Conservation (phyloP, 2,113 vertebrate genomes). For the Otolemur garnettii region DNA sequence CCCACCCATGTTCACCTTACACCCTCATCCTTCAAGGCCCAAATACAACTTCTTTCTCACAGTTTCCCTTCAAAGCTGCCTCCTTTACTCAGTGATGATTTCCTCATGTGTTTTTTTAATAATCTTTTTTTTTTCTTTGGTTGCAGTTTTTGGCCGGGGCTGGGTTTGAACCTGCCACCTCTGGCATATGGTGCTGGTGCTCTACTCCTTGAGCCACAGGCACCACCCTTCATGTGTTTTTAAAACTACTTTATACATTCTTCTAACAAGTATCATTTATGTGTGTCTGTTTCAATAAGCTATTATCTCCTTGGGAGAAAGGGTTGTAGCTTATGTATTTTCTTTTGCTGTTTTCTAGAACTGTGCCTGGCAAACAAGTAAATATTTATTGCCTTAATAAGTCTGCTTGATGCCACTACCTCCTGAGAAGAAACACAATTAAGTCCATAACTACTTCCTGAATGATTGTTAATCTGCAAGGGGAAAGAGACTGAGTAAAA, state of each 20-base stretch:
- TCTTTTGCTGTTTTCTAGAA: constrained; percentile 35
- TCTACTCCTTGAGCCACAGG: too few relatives aligned
- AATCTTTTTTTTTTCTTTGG: too few relatives aligned
- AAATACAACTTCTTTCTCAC: neutral
- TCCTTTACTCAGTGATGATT: neutral
- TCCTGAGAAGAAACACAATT: constrained; percentile 2
- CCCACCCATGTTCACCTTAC: neutral
- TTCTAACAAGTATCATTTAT: neutral
- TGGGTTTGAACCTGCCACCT: too few relatives aligned
- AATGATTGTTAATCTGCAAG: neutral
- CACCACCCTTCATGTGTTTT: neutral
- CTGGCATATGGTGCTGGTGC: too few relatives aligned
- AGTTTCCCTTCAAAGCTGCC: neutral
- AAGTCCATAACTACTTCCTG: constrained; percentile 17
- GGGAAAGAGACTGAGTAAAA: neutral
- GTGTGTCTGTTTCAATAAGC: neutral
- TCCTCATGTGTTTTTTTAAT: neutral
- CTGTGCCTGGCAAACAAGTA: neutral
- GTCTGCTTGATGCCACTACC: neutral
- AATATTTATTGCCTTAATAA: neutral
- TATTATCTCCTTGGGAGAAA: neutral
- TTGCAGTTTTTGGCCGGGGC: too few relatives aligned
- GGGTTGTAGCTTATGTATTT: neutral
- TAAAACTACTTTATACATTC: neutral
- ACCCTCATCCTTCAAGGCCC: neutral